A percentile compares a stretch with the other conserved stretches of the same genome.
phyloP scores from a whole-genome alignment of 2,888 invertebrate species.

The Zaprionus obscuricornis region DNA sequence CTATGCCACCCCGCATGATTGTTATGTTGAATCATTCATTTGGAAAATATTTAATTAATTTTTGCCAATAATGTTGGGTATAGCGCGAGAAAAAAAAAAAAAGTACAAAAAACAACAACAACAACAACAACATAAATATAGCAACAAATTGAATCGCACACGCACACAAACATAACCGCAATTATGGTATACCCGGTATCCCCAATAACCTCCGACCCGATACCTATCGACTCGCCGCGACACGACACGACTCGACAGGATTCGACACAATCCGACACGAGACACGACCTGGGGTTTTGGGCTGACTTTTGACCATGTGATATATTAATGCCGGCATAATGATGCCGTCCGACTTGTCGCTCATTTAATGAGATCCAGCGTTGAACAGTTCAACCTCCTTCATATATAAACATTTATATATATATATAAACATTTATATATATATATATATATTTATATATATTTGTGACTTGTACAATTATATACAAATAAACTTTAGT shows the following conservation, averaged over 20 bases:
- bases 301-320: slow-evolving; percentile 68
- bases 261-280: not conserved
- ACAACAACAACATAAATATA: not conserved
- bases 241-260: no score
- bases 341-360: slow-evolving; percentile 60
- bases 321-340: slow-evolving; percentile 73
- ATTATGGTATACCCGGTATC: slow-evolving; percentile 50
- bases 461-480: no score
- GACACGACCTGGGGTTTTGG: slow-evolving; percentile 10
- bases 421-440: no score
- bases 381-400: slow-evolving; percentile 2
- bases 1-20: slow-evolving; percentile 17
- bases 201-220: not conserved
- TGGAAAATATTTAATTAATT: slow-evolving; percentile 82
- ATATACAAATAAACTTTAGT: slow-evolving; percentile 31
- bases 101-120: slow-evolving; percentile 25
- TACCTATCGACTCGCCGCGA: not conserved
- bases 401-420: no score
- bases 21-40: slow-evolving; percentile 74
- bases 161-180: slow-evolving; percentile 50
- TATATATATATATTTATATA: slow-evolving; percentile 15
- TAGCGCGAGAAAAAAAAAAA: slow-evolving; percentile 53
- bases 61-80: slow-evolving; percentile 78
- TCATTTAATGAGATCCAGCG: slow-evolving; percentile 63
- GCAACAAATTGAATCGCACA: not conserved